These are phyloP conservation scores for Bembecia ichneumoniformis DNA, from an alignment of 2,888 invertebrate genomes.

Conservation along the genomic window DNA sequence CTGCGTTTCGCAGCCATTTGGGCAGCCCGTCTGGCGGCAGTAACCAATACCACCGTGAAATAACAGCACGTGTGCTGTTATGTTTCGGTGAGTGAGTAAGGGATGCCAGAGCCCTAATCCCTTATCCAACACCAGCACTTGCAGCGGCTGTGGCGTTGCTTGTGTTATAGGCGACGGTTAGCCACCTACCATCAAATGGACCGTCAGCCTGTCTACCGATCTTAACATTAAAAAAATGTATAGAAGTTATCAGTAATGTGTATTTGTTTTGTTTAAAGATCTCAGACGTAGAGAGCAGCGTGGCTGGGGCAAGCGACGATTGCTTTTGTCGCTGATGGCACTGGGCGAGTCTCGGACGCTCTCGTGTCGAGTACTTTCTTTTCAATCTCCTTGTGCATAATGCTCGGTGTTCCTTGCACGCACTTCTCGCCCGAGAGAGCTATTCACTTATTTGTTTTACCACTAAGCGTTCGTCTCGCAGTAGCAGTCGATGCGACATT, in stretches of 20 bases:
- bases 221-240: no score
- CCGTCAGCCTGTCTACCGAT: no score
- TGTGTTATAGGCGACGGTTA: no score
- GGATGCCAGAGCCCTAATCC: no score
- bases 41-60: no score
- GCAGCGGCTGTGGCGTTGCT: no score
- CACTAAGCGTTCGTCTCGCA: conserved; percentile 46
- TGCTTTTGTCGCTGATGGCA: conserved; percentile 58
- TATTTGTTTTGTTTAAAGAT: conserved; percentile 40
- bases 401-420: conserved; percentile 57
- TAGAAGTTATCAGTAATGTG: conserved; percentile 29
- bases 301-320: conserved; percentile 32
- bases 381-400: conserved; percentile 67
- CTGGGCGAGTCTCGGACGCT: conserved; percentile 58
- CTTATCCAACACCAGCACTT: no score
- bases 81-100: no score
- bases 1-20: no score
- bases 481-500: conserved; percentile 34
- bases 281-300: conserved; percentile 12
- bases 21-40: no score
- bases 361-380: conserved; percentile 63
- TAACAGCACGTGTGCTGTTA: no score
- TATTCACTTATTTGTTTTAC: conserved; percentile 64
- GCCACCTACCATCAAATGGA: no score
- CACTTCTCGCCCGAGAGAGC: conserved; percentile 44